Base-by-base conservation (phyloP, 1,140 invertebrate genomes). In the Drosophila parvula region DNA sequence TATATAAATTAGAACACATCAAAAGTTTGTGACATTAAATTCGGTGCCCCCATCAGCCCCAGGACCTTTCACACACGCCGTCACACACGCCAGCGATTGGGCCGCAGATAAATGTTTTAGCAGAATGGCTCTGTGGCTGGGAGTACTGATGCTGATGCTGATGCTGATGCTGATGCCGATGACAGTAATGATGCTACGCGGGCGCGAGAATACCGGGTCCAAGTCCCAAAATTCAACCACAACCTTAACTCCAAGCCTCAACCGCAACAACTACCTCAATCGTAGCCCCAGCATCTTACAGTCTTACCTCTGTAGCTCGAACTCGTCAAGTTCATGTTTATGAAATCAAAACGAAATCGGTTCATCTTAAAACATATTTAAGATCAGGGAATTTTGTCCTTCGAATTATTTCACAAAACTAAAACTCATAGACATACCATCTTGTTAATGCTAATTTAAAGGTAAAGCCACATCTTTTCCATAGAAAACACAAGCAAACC, bases 21-120 rank as follows among this genome's bases (percentile, higher is more conserved):
- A 86, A 81, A 85, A 85, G 81, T 85, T 85, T 78, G 82, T 69
- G 61, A 78, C 78, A 85, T 83, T 75, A 86, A 74, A 85, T 75
- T 74, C 41, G 60, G 58, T 48, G 34, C 34, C 47, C 36, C 36
- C 58, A n/a, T 30, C 40, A 28, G 5, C 6, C 30, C 27, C n/a
- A 5, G 11, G 40, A 28, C 16, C 34, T 53, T 14, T 28, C 58
- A 27, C 14, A 36, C 55, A 41, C 27, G 47, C 40, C 38, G 16
- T 44, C 43, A 41, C 43, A 58, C 57, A 41, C 48, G 70, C 36
- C 55, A 63, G 62, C 56, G 74, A 77, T 69, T 78, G 59, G 56
- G 64, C 53, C 38, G 60, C 71, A 79, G 79, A 82, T 88, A 88
- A 88, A 86, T 86, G 83, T 79, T 88, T 83, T 67, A 83, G 76